These are phyloP conservation scores for Lottia scabra DNA, from an alignment of 2,888 invertebrate genomes.

Conservation along the genomic window DNA sequence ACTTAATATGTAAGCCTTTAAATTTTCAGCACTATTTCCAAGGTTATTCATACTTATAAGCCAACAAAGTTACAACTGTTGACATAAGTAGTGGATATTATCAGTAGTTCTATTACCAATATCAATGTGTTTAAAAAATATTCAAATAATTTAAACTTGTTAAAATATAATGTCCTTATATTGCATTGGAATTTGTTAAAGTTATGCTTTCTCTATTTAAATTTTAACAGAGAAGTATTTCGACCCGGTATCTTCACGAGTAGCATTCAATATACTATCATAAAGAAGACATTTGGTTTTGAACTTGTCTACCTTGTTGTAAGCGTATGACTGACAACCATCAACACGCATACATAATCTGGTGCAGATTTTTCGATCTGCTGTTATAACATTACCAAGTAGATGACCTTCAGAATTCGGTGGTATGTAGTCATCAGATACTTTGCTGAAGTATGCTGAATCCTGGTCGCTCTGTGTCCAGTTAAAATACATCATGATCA, in stretches of 20 bases:
- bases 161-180: too few species aligned
- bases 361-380: constrained; percentile 33
- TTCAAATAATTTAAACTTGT: too few species aligned
- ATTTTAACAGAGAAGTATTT: constrained; percentile 23
- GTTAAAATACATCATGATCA: constrained; percentile 25
- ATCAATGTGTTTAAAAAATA: too few species aligned
- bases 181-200: background rate
- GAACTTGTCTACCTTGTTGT: constrained; percentile 11
- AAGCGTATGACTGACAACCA: constrained; percentile 37
- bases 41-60: too few species aligned
- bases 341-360: constrained; percentile 41
- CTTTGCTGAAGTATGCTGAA: constrained; percentile 32
- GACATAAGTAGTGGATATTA: too few species aligned
- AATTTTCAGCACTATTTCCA: too few species aligned
- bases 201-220: constrained; percentile 3
- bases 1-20: too few species aligned
- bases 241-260: constrained; percentile 20
- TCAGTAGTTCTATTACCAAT: too few species aligned
- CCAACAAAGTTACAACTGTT: too few species aligned
- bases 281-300: constrained; percentile 30
- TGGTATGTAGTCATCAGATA: constrained; percentile 31
- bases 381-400: constrained; percentile 32
- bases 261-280: constrained; percentile 14
- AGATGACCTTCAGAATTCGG: constrained; percentile 11
- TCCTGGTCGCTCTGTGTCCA: constrained; percentile 35